Percentiles rank a stretch among this genome's conserved stretches.
Evolutionary conservation across 2,113 vertebrate genomes (phyloP).

Genomic region (Trogon surrucura): DNA sequence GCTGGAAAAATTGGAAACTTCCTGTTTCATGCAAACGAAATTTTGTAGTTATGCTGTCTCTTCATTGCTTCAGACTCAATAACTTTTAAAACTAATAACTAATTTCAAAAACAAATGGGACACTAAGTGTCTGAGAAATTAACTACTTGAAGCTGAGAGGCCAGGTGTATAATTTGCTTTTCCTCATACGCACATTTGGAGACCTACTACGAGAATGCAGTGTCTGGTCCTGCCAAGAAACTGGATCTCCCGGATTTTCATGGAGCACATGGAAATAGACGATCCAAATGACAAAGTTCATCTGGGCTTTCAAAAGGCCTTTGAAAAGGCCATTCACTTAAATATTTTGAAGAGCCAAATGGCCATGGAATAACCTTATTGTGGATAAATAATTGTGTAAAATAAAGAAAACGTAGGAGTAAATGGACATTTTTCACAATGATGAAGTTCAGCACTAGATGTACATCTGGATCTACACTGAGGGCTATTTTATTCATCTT

Average conservation of each 20-base stretch:
- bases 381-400: not conserved
- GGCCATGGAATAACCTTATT: not conserved
- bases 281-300: not conserved
- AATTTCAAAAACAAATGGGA: constrained; percentile 16
- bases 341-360: not conserved
- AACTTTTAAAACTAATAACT: not conserved
- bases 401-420: not conserved
- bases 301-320: not conserved
- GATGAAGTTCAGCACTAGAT: not conserved
- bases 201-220: not conserved
- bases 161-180: not conserved
- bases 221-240: not conserved
- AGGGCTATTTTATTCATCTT: not conserved
- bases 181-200: not conserved
- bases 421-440: not conserved
- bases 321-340: not conserved
- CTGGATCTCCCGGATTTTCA: not conserved
- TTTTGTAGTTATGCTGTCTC: not conserved
- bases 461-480: not conserved
- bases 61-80: not conserved
- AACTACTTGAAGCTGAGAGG: not conserved
- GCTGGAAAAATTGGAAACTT: not conserved
- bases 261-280: not conserved
- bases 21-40: not conserved
- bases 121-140: not conserved